phyloP scores from a whole-genome alignment of 1,140 invertebrate genomes.

The Harlomillsia oculata region DNA sequence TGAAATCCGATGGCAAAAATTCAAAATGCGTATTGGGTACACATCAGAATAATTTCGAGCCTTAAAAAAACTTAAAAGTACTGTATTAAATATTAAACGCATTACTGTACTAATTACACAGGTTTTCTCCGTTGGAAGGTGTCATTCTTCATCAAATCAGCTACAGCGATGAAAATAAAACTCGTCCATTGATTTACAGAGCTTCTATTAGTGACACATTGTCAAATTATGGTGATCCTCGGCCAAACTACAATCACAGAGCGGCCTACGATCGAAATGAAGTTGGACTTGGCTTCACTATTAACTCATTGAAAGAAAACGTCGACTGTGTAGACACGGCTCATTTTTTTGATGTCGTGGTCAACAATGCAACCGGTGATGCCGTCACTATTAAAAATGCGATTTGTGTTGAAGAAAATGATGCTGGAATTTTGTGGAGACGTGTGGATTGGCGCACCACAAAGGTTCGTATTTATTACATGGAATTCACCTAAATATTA shows the following conservation, averaged over 20 bases:
- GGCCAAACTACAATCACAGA: background rate
- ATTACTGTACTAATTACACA: background rate
- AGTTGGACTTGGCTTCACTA: slow-evolving; percentile 7
- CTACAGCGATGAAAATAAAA: background rate
- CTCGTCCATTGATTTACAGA: background rate
- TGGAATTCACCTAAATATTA: too few species aligned
- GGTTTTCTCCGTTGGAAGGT: background rate
- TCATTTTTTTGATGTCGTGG: background rate
- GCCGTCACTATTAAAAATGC: background rate
- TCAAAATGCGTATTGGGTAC: background rate
- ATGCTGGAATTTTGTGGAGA: background rate
- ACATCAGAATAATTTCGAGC: too few species aligned
- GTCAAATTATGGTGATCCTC: background rate
- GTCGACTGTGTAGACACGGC: slow-evolving; percentile 1
- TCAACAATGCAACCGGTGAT: background rate
- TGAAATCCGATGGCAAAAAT: background rate
- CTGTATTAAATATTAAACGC: too few species aligned
- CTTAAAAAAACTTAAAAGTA: too few species aligned
- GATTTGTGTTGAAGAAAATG: background rate
- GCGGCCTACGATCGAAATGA: background rate
- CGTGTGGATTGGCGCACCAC: background rate
- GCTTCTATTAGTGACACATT: background rate
- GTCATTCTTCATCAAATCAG: background rate
- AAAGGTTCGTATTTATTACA: too few species aligned
- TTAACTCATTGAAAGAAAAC: background rate